These are phyloP conservation scores for Serinus canaria DNA, from an alignment of 2,113 vertebrate genomes.

Conservation along the genomic window DNA sequence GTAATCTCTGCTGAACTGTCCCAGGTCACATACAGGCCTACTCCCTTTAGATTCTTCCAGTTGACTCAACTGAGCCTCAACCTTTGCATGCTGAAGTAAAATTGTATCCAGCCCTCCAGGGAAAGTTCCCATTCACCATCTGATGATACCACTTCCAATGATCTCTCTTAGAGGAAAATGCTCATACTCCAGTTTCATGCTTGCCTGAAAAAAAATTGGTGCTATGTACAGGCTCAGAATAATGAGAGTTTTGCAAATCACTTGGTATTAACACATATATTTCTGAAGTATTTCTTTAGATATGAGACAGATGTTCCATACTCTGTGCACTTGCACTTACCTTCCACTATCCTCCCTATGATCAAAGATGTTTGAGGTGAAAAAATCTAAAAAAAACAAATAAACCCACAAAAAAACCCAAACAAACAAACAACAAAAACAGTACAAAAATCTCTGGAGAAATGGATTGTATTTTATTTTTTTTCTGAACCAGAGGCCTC, in stretches of 20 bases:
- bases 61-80: neutral
- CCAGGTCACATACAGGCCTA: neutral
- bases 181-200: neutral
- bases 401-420: neutral
- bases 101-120: neutral
- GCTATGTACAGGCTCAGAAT: neutral
- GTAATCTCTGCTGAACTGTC: neutral
- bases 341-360: neutral
- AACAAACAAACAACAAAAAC: neutral
- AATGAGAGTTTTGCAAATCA: neutral
- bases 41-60: neutral
- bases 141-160: conserved; percentile 4
- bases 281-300: conserved; percentile 23
- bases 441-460: neutral
- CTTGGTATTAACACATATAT: neutral
- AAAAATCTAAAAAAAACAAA: neutral
- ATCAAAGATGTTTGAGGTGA: neutral
- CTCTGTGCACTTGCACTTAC: neutral
- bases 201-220: neutral
- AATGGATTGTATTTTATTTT: neutral
- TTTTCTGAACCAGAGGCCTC: neutral
- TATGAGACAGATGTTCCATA: conserved; percentile 15
- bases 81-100: neutral
- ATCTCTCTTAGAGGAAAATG: conserved; percentile 1
- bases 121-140: conserved; percentile 16